These are phyloP conservation scores for Notocelia uddmanniana DNA, from an alignment of 2,888 invertebrate genomes.

Conservation along the genomic window DNA sequence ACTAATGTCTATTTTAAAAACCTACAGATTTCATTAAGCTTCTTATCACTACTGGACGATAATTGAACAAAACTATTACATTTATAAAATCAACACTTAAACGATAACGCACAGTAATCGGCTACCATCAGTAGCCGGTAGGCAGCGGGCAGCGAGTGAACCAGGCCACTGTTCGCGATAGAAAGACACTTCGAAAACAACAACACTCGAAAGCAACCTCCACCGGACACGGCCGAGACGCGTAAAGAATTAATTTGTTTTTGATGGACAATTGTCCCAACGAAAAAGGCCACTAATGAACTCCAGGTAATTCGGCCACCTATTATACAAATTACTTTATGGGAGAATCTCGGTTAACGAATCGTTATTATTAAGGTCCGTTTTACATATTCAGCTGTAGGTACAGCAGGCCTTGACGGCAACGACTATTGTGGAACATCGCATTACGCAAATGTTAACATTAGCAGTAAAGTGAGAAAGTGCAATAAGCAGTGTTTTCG, in stretches of 20 bases:
- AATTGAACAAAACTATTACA: constrained; percentile 70
- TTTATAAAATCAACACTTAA: constrained; percentile 63
- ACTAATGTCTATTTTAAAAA: constrained; percentile 70
- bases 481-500: constrained; percentile 41
- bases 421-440: constrained; percentile 45
- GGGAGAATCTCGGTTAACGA: constrained; percentile 56
- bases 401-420: constrained; percentile 44
- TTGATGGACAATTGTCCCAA: constrained; percentile 79
- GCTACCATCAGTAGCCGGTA: constrained; percentile 54
- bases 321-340: constrained; percentile 55
- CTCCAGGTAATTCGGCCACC: constrained; percentile 60
- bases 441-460: constrained; percentile 43
- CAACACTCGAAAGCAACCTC: constrained; percentile 79
- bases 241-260: constrained; percentile 80
- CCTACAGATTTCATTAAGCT: constrained; percentile 61
- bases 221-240: constrained; percentile 81
- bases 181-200: constrained; percentile 78
- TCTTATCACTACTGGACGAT: constrained; percentile 73
- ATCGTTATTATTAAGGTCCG: constrained; percentile 43
- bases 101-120: constrained; percentile 71
- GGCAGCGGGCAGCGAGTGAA: constrained; percentile 69
- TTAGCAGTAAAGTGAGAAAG: constrained; percentile 47
- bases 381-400: constrained; percentile 45
- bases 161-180: constrained; percentile 76
- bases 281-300: constrained; percentile 71